These are phyloP conservation scores for Drosophila atroscutellata DNA, from an alignment of 2,888 invertebrate genomes.

Conservation along the genomic window DNA sequence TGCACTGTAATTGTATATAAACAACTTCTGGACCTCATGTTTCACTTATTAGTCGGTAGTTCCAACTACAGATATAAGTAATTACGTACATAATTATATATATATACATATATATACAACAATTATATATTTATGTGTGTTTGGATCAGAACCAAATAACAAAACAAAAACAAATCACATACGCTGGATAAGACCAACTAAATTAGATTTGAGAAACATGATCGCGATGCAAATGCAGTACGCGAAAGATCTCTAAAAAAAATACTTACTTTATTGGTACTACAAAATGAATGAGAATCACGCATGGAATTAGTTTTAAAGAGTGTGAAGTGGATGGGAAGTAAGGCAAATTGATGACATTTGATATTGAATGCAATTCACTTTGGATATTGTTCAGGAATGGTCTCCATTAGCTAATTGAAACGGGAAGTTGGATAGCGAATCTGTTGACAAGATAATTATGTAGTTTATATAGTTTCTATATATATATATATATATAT, in stretches of 20 bases:
- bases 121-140: constrained; percentile 47
- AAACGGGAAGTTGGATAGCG: constrained; percentile 43
- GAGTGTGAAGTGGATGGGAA: constrained; percentile 8
- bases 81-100: constrained; percentile 33
- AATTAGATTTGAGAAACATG: constrained; percentile 56
- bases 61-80: constrained; percentile 24
- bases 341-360: constrained; percentile 19
- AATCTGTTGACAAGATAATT: constrained; percentile 54
- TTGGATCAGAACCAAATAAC: constrained; percentile 42
- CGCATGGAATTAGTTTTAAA: constrained; percentile 30
- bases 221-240: constrained; percentile 35
- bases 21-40: constrained; percentile 79
- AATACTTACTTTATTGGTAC: constrained; percentile 56
- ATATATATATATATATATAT: constrained; percentile 28
- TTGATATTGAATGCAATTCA: constrained; percentile 48
- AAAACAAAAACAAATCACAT: constrained; percentile 41
- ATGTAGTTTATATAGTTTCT: constrained; percentile 41
- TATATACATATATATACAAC: constrained; percentile 43
- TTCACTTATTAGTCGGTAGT: constrained; percentile 60
- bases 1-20: constrained; percentile 58
- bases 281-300: constrained; percentile 12
- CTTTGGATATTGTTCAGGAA: constrained; percentile 15
- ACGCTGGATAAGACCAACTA: constrained; percentile 80
- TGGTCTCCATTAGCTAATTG: constrained; percentile 53
- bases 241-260: constrained; percentile 25